Base-by-base conservation (phyloP, 2,797 vertebrate species). In the Chelon auratus region DNA sequence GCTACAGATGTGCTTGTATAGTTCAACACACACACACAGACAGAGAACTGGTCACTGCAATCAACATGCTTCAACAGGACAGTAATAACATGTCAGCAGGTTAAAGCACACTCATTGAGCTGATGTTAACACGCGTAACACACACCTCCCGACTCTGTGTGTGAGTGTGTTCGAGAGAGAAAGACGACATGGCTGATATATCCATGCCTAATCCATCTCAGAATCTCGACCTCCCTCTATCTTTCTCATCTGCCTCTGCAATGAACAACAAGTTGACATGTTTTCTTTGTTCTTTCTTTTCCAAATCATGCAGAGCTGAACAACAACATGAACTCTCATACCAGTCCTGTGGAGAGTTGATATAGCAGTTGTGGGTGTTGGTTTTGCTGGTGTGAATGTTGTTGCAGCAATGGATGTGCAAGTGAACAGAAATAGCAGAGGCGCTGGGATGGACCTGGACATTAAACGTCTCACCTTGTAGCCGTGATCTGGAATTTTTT, bases 201-300 rank as follows among this genome's bases (percentile, higher is more conserved):
- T 65, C 24, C 56, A 47, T 40, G 24, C 24, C 68, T 47, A 42
- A 62, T 84, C 77, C 51, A 15, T 59, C 68, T 72, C 62, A 56
- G 11, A 20, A 68, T 70, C 51, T 24, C 55, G 47, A 57, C 55
- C 48, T 50, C 66, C 61, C 52, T 22, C 66, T 14, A 57, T 77
- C 48, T n/a, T 43, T 68, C 81, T 77, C 76, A 61, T 91, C 89
- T 89, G 69, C 33, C 43, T 60, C 26, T 55, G 53, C 62, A 83
- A 67, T 39, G 50, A 77, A 59, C 78, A 77, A 71, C 66, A 58
- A 70, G 72, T 50, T 90, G 92, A 93, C 91, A 89, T 89, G 89
- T 92, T 93, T 78, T 88, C 84, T 80, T 87, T 86, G 18, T 39
- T 81, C 73, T 82, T 76, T 82, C 61, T 82, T 20, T 42, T 59